A percentile compares a stretch with the other conserved stretches of the same genome.
These are phyloP conservation scores for Sebastiscus albofasciatus DNA, from an alignment of 2,797 vertebrate genomes.

Conservation along the genomic window DNA sequence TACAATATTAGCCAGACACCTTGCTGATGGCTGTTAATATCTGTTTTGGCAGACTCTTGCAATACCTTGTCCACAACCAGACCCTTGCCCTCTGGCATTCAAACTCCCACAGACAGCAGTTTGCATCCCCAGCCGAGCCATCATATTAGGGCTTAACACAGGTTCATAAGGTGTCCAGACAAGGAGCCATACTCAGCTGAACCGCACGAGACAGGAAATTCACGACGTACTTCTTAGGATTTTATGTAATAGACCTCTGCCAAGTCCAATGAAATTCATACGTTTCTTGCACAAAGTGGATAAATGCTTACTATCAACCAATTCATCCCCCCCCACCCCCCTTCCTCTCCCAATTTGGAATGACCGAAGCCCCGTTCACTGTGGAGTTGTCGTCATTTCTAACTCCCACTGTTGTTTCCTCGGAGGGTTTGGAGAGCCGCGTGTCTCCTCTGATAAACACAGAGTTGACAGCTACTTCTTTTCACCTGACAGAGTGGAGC, in stretches of 20 bases:
- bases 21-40: conserved; percentile 49
- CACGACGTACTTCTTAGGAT: background rate
- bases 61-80: conserved; percentile 34
- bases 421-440: conserved; percentile 17
- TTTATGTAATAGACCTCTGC: conserved; percentile 20
- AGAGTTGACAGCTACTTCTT: conserved; percentile 56
- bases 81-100: conserved; percentile 31
- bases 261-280: conserved; percentile 9
- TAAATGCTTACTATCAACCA: conserved; percentile 5
- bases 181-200: conserved; percentile 10
- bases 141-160: conserved; percentile 39
- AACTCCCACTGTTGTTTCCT: conserved; percentile 6
- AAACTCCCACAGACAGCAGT: conserved; percentile 39
- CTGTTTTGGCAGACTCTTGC: conserved; percentile 45
- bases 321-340: background rate
- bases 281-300: background rate
- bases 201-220: conserved; percentile 15
- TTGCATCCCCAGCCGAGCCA: conserved; percentile 32
- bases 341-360: background rate
- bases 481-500: conserved; percentile 48
- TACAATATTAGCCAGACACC: conserved; percentile 9
- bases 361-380: background rate
- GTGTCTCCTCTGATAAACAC: conserved; percentile 36
- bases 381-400: background rate
- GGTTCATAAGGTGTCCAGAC: conserved; percentile 20